Conservation (phyloP, 1,140 invertebrate species). For the Penaeus japonicus region DNA sequence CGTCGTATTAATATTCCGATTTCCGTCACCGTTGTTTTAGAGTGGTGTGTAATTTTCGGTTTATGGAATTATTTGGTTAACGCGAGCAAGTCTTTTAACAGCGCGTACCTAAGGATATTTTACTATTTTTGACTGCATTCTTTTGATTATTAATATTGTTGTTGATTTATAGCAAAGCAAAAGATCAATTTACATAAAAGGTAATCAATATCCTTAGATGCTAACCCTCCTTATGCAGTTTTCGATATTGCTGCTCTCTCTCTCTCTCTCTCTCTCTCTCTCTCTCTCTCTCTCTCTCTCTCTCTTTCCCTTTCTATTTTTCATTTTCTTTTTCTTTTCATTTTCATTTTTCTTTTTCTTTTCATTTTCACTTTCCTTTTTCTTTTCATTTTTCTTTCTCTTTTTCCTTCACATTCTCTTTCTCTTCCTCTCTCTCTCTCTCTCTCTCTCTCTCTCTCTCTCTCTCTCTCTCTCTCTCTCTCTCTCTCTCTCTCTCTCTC, state of each 20-base stretch:
- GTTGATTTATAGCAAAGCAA: too few species aligned
- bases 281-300: not conserved
- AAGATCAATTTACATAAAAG: too few species aligned
- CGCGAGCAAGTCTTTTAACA: too few species aligned
- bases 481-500: not conserved
- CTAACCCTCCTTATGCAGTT: not conserved
- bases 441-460: not conserved
- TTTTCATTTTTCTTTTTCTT: not conserved
- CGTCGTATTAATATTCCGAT: too few species aligned
- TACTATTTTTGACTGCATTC: too few species aligned
- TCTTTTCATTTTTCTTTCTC: not conserved
- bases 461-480: not conserved
- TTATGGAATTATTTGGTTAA: too few species aligned
- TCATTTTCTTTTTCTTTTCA: not conserved
- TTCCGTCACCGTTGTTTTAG: too few species aligned
- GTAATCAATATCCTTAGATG: too few species aligned
- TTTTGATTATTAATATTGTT: too few species aligned
- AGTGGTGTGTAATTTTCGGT: too few species aligned
- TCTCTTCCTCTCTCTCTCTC: not conserved
- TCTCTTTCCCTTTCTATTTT: not conserved
- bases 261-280: not conserved
- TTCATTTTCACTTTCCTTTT: not conserved
- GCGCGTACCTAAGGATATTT: too few species aligned
- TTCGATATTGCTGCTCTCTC: not conserved
- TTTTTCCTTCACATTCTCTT: not conserved